phyloP scores from a whole-genome alignment of 2,797 vertebrate species.

The Typhlichthys subterraneus region DNA sequence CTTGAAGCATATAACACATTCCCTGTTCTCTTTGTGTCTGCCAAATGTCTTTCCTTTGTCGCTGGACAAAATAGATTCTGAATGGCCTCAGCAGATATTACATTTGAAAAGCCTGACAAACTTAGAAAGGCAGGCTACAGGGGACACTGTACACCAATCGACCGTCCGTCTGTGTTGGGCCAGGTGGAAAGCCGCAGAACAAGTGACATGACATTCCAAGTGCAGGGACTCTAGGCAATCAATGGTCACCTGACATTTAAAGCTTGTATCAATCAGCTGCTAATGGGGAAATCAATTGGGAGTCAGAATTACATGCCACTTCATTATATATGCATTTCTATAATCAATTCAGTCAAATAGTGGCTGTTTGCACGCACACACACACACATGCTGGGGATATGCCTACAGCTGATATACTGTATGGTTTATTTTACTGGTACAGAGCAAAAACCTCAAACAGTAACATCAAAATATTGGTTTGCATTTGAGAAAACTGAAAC shows the following conservation, averaged over 20 bases:
- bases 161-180: slow-evolving; percentile 51
- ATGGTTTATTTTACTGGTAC: no score
- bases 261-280: slow-evolving; percentile 78
- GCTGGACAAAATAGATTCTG: slow-evolving; percentile 25
- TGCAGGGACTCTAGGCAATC: slow-evolving; percentile 49
- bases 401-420: no score
- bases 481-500: no score
- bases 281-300: slow-evolving; percentile 75
- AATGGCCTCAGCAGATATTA: slow-evolving; percentile 20
- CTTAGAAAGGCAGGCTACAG: slow-evolving; percentile 1
- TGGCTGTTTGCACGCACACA: no score
- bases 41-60: slow-evolving; percentile 26
- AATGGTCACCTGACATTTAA: slow-evolving; percentile 74
- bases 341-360: slow-evolving; percentile 57
- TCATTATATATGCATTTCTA: slow-evolving; percentile 78
- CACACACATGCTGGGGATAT: no score
- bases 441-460: no score
- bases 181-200: slow-evolving; percentile 52
- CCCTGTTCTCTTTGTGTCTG: slow-evolving; percentile 30
- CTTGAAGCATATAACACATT: slow-evolving; percentile 34
- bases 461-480: no score
- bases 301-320: slow-evolving; percentile 66
- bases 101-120: not conserved
- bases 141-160: slow-evolving; percentile 34
- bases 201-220: slow-evolving; percentile 42